Percentiles rank a stretch among this genome's conserved stretches.
These are phyloP conservation scores for Zosterops borbonicus DNA, from an alignment of 2,113 vertebrate genomes.

Conservation along the genomic window DNA sequence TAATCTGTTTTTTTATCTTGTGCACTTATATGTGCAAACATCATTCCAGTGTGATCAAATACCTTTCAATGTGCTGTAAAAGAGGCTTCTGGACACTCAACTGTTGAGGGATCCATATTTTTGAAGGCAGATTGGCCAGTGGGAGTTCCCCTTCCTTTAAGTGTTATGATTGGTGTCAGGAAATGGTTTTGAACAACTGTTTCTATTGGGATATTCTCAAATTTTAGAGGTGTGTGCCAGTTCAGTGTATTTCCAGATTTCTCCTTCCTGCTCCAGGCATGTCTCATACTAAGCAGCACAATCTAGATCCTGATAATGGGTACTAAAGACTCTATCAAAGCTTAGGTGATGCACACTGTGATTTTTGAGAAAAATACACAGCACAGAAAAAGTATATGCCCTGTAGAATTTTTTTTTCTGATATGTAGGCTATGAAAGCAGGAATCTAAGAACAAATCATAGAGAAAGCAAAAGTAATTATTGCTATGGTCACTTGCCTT, in stretches of 20 bases:
- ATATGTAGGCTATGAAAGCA: not conserved
- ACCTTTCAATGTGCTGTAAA: not conserved
- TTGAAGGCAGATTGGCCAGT: not conserved
- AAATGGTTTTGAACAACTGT: not conserved
- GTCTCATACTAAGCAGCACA: not conserved
- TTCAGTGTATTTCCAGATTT: not conserved
- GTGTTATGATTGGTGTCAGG: not conserved
- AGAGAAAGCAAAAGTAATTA: not conserved
- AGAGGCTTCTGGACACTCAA: not conserved
- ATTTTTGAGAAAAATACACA: not conserved
- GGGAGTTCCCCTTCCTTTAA: not conserved
- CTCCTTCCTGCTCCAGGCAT: not conserved
- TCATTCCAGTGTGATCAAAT: not conserved
- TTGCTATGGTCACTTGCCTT: not conserved
- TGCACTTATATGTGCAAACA: accelerated
- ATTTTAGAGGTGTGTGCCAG: not conserved
- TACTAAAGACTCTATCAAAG: not conserved
- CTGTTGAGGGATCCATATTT: not conserved
- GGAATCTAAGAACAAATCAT: not conserved
- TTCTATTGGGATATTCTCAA: not conserved
- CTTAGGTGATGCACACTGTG: not conserved
- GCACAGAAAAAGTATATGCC: not conserved
- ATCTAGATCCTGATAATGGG: not conserved
- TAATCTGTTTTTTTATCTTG: not conserved
- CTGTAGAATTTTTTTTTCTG: not conserved